Evolutionary conservation across 1,140 invertebrate genomes (phyloP).

Genomic region (Drosophila micromelanica): DNA sequence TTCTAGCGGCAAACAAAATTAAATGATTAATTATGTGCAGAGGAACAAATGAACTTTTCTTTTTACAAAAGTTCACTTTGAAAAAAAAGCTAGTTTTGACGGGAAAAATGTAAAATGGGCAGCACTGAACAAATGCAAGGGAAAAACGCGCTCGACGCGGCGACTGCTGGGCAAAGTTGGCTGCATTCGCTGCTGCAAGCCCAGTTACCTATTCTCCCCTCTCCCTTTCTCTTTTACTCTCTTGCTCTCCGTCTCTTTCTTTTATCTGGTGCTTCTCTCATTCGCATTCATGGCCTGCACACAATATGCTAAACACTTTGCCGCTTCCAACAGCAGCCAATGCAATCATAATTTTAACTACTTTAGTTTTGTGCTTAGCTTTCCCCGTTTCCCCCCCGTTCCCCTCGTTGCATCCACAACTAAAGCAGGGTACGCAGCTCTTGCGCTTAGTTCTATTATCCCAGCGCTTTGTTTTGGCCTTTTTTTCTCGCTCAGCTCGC

Average conservation of each 20-base stretch:
- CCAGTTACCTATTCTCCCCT: slow-evolving; percentile 8
- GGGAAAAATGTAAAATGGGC: no score
- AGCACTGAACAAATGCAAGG: background rate
- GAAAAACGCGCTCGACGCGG: background rate
- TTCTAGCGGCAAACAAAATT: no score
- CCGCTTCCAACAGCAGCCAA: slow-evolving; percentile 29
- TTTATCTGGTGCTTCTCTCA: slow-evolving; percentile 24
- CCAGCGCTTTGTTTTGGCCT: slow-evolving; percentile 59
- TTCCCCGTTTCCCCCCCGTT: no score
- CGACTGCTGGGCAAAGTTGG: slow-evolving; percentile 14
- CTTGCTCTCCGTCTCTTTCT: background rate
- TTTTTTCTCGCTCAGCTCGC: slow-evolving; percentile 10
- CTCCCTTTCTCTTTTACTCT: background rate
- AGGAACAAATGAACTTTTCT: no score
- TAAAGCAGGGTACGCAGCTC: slow-evolving; percentile 3
- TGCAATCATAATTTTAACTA: slow-evolving; percentile 82
- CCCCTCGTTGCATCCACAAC: background rate
- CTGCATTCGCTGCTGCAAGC: slow-evolving; percentile 14
- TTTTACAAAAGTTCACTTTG: no score
- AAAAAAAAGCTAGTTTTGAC: no score
- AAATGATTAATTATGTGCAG: no score
- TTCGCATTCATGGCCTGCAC: slow-evolving; percentile 68
- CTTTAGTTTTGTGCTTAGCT: slow-evolving; percentile 68
- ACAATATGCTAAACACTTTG: slow-evolving; percentile 73
- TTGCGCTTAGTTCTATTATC: slow-evolving; percentile 75